Evolutionary conservation across 2,797 vertebrate species (phyloP), one percentile per base, ranked within the genome.

Genomic region (Apodemus agrarius): DNA sequence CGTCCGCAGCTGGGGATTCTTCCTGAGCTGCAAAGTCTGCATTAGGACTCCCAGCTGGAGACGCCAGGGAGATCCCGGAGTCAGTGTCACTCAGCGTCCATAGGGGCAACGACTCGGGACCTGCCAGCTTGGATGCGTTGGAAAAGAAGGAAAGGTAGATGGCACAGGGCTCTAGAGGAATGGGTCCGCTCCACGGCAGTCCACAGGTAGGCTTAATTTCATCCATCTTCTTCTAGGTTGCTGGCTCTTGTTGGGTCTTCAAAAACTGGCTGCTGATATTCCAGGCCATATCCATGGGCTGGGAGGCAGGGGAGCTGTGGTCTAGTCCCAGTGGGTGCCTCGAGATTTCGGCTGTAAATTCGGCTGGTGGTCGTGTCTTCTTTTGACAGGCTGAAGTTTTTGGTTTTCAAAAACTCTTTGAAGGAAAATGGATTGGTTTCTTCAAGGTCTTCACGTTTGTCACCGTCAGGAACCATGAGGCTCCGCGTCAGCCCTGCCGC

Each of bases 401-500:
- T 99, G 96, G 98, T 98, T 95, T 99, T 99, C 22, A 99, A 97
- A 91, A 99, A 99, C 95, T 99, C 98, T 98, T 98, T 99, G 90
- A 99, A 99, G 94, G 99, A 99, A 94, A 99, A 99, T 0, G 99
- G 99, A 93, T 99, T 99, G 52, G 98, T 94, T 43, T 99, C 98
- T 84, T 98, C 98, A 0, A 40, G 84, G 43, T 97, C 97, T 63
- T 97, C 98, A 67, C 97, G 96, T 40, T 97, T 98, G 31, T 99
- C 98, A 95, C 99, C 99, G n/a, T n/a, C n/a, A n/a, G n/a, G n/a
- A n/a, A n/a, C n/a, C n/a, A n/a, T n/a, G n/a, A n/a, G n/a, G n/a
- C n/a, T n/a, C n/a, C n/a, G n/a, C n/a, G n/a, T n/a, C n/a, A n/a
- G n/a, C n/a, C n/a, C n/a, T n/a, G n/a, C n/a, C n/a, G n/a, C n/a